Evolutionary conservation across 1,140 invertebrate genomes (phyloP), one percentile per base, ranked within the genome.

Genomic region (Psix sp.): DNA sequence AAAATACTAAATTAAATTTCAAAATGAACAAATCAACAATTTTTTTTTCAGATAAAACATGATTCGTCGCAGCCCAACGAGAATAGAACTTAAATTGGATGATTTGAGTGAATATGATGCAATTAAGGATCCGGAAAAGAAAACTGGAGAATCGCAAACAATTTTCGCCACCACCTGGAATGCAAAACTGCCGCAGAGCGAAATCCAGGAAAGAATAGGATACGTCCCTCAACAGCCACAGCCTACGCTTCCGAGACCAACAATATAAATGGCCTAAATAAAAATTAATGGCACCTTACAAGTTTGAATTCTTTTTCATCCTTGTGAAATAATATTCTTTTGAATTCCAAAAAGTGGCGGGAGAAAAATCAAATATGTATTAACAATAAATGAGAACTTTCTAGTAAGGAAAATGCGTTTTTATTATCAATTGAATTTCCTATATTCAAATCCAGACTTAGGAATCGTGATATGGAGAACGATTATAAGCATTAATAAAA

Each of bases 61-160:
- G 93, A 91, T 94, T 81, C 88, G 93, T 63, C 88, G 93, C 49
- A 92, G 91, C 42, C 91, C 93, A 43, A 94, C 93, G 10, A 90
- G 92, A 77, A 92, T 94, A 66, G 92, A 92, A 66, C 84, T 94
- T 66, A 93, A 93, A 81, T 84, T 94, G 11, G 92, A 94, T 18
- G 93, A 94, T 85, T 84, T 94, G 17, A 88, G 90, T 74, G 93
- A 94, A 80, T 94, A 92, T 78, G 91, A 93, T 73, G 75, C 84
- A 0, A 86, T 88, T 67, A 89, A 90, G 49, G 88, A 88, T 78
- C 84, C 86, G 14, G 84, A 88, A 52, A 87, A 86, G 54, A 90
- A 91, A 79, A 88, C 89, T 67, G 82, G 87, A 40, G 89, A 90
- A 26, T 89, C 88, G 31, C 86, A 82, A 10, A 42, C 39, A 77